These are phyloP conservation scores for Acipenser oxyrinchus DNA, from an alignment of 2,797 vertebrate species.

Conservation along the genomic window DNA sequence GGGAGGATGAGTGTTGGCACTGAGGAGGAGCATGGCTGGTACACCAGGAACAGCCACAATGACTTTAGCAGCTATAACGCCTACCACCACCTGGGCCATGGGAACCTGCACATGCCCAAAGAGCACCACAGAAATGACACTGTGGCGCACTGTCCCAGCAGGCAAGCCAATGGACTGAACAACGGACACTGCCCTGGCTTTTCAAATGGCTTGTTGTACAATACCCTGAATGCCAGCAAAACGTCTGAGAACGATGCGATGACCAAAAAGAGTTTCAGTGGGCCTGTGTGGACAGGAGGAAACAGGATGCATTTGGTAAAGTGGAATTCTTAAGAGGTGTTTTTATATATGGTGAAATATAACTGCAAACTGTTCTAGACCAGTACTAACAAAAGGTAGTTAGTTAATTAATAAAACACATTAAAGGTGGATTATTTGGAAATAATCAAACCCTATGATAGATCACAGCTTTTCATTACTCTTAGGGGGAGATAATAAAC, in stretches of 20 bases:
- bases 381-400: too few relatives aligned
- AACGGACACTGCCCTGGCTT: slow-evolving; percentile 54
- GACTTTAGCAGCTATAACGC: slow-evolving; percentile 37
- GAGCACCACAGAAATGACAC: slow-evolving; percentile 62
- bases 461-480: too few relatives aligned
- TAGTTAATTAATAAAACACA: too few relatives aligned
- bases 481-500: too few relatives aligned
- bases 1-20: slow-evolving; percentile 34
- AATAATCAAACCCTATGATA: too few relatives aligned
- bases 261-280: slow-evolving; percentile 40
- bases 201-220: slow-evolving; percentile 47
- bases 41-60: slow-evolving; percentile 49
- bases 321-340: slow-evolving; percentile 20
- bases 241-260: slow-evolving; percentile 17
- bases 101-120: slow-evolving; percentile 48
- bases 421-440: too few relatives aligned
- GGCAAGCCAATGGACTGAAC: slow-evolving; percentile 51
- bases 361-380: background rate
- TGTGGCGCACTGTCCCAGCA: slow-evolving; percentile 46
- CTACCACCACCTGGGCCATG: slow-evolving; percentile 44
- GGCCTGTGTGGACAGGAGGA: slow-evolving; percentile 51
- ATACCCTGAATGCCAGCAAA: slow-evolving; percentile 28
- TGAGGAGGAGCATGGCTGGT: slow-evolving; percentile 43
- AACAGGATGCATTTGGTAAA: slow-evolving; percentile 79
- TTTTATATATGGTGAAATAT: background rate